A percentile compares a stretch with the other conserved stretches of the same genome.
These are phyloP conservation scores for Notothenia coriiceps DNA, from an alignment of 2,113 vertebrate species.

Conservation along the genomic window DNA sequence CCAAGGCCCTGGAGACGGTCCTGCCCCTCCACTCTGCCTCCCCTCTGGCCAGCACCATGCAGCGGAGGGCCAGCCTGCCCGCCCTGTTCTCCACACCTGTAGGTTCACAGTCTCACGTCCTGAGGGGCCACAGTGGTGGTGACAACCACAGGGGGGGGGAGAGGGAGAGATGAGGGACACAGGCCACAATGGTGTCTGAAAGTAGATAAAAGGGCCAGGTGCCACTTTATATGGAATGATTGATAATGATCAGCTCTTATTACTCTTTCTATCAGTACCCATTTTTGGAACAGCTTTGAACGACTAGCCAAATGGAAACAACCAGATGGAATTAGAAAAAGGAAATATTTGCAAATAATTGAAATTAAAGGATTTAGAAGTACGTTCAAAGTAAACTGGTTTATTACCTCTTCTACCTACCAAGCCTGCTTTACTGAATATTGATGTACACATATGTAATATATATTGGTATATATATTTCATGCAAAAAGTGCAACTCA, in stretches of 20 bases:
- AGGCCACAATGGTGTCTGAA: conserved; percentile 39
- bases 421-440: too few relatives aligned
- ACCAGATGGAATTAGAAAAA: background rate
- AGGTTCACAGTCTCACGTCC: conserved; percentile 84
- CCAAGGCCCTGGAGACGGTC: conserved; percentile 96
- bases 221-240: background rate
- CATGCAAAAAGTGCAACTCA: too few relatives aligned
- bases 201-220: background rate
- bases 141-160: conserved; percentile 65
- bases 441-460: too few relatives aligned
- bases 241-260: conserved; percentile 13
- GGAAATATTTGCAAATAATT: background rate
- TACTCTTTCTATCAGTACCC: background rate
- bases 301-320: background rate
- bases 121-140: conserved; percentile 76
- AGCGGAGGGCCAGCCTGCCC: conserved; percentile 96
- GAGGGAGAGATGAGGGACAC: conserved; percentile 33
- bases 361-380: background rate
- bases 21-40: conserved; percentile 92
- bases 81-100: conserved; percentile 96
- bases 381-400: too few relatives aligned
- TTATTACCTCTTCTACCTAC: too few relatives aligned
- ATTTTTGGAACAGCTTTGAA: background rate
- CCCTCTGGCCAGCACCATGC: conserved; percentile 85
- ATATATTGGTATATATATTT: too few relatives aligned